Base-by-base conservation (phyloP, 2,797 vertebrate species). In the Rousettus madagascariensis region DNA sequence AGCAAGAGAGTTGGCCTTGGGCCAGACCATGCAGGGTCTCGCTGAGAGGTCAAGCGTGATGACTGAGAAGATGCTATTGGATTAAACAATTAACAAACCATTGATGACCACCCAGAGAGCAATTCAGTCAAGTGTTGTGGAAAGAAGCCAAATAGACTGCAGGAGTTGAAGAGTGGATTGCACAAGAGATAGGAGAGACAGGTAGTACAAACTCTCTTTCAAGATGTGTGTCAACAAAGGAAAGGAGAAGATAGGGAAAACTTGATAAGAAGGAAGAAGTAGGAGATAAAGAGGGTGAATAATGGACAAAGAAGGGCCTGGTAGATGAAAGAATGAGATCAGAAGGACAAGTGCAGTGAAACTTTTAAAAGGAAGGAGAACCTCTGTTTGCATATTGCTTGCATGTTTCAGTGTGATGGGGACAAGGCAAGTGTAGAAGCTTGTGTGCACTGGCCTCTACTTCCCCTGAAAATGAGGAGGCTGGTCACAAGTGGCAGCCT, bases 31-130 rank as follows among this genome's bases (percentile, higher is more conserved):
- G 68, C 61, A 46, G 79, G 51, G 69, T 84, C 93, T 91, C 2
- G 1, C 41, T 84, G 55, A 93, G 86, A 94, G 84, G 86, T 89
- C 79, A 95, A 84, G 53, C 77, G 65, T n/a, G 65, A 65, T 77
- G 33, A 43, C 71, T 89, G 74, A 92, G 59, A 92, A 75, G 72
- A 95, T 8, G 20, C 68, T 74, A 78, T n/a, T 83, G 41, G 66
- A 65, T 69, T 87, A 53, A 86, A 75, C 46, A 91, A 92, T 96
- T 92, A 95, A 86, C 26, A 43, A 49, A 78, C 28, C 94, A 65
- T 41, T 83, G 68, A 83, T 80, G 94, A 89, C 78, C 66, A 59
- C 57, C 11, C 0, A 0, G 41, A 94, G 93, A 96, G 57, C 41
- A 80, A 63, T 94, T 86, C 15, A 13, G 83, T 86, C 82, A 86